Evolutionary conservation across 2,888 invertebrate species (phyloP), one percentile per base, ranked within the genome.

Genomic region (Oligia latruncula): DNA sequence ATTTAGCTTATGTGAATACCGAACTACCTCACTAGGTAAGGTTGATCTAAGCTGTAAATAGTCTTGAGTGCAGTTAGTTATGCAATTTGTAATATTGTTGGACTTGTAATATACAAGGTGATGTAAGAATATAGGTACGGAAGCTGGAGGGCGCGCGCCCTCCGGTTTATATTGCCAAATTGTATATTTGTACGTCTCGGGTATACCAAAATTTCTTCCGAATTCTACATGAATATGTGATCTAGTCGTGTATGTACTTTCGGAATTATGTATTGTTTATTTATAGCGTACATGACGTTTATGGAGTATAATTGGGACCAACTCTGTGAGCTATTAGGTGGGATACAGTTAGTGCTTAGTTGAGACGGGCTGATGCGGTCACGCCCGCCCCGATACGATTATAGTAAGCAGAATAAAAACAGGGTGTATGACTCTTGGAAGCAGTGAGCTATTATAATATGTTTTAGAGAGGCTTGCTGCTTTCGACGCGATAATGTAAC

Each of bases 231-330:
- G 97, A 96, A 96, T 95, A 96, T 96, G 94, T 95, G 94, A 96
- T 97, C 97, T 97, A 97, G 97, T 96, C 97, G 93, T 96, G 96
- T 97, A 96, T 96, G 96, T 96, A 95, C 96, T 96, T 96, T 97
- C 97, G 97, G 97, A 97, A 96, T 95, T 95, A 94, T 95, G 95
- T 94, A 94, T 94, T 96, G 94, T 95, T 95, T 93, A 96, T 95
- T 96, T 95, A 94, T 96, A 96, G 95, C 92, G 92, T 95, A 95
- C 95, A 93, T 93, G 93, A 93, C 91, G 93, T 95, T 93, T 93
- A 93, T 95, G 93, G 94, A 94, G 95, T 95, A 93, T 94, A 94
- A 93, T 93, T 93, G 97, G 97, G 97, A 97, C 97, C 97, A 97
- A 96, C 96, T 95, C 95, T 95, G 94, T 93, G 94, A 94, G 95